Conservation (phyloP, 2,888 invertebrate species). For the Caenorhabditis zanzibari region DNA sequence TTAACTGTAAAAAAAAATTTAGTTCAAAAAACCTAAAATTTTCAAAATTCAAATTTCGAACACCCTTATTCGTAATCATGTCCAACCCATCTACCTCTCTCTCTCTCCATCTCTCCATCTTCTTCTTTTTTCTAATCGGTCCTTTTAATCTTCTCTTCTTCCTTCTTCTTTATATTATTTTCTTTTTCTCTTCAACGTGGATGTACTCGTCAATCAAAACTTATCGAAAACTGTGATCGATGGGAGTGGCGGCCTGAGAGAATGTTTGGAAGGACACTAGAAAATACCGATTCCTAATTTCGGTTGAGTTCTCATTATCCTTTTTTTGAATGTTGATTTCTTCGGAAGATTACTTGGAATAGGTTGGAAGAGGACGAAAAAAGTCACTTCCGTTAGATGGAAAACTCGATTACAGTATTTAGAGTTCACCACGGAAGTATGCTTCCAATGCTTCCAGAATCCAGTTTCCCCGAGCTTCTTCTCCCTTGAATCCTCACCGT, state of each 20-base stretch:
- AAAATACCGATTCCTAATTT: constrained; percentile 17
- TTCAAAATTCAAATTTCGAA: background rate
- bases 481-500: background rate
- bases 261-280: background rate
- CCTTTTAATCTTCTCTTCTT: constrained; percentile 34
- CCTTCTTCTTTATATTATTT: background rate
- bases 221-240: constrained; percentile 64
- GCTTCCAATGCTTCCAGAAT: too few relatives aligned
- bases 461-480: too few relatives aligned
- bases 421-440: too few relatives aligned
- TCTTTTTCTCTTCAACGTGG: background rate
- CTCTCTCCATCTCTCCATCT: background rate
- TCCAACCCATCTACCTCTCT: background rate
- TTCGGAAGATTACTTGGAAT: background rate
- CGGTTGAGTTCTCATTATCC: constrained; percentile 18
- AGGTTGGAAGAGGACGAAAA: background rate
- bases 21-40: background rate
- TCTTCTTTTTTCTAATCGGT: constrained; percentile 19
- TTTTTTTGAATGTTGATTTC: background rate
- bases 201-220: constrained; percentile 69
- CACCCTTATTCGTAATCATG: background rate
- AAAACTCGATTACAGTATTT: too few relatives aligned
- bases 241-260: constrained; percentile 19
- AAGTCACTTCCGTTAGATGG: too few relatives aligned
- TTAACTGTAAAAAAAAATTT: too few relatives aligned